Percentiles rank a stretch among this genome's conserved stretches.
Evolutionary conservation across 2,888 invertebrate species (phyloP).

Genomic region (Meteorus cinctellus): DNA sequence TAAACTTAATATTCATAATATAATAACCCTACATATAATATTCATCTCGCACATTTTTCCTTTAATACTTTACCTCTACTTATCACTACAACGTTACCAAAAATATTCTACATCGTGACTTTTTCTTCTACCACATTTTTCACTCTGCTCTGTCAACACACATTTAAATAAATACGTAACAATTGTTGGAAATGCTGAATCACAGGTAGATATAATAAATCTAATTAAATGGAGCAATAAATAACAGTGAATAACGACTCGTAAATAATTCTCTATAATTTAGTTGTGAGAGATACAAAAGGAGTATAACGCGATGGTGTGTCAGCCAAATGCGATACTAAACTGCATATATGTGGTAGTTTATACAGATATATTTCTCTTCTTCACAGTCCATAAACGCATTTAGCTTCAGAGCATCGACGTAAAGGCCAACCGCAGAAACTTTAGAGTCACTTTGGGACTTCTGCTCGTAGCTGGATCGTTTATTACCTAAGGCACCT

Average conservation of each 20-base stretch:
- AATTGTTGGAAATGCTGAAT: neutral
- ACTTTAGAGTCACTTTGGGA: slow-evolving; percentile 51
- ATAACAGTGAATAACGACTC: neutral
- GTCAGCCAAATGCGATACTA: slow-evolving; percentile 1
- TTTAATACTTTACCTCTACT: neutral
- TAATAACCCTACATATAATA: slow-evolving; percentile 49
- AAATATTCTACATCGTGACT: neutral
- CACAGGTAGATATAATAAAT: neutral
- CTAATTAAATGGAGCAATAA: neutral
- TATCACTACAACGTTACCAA: too few species aligned
- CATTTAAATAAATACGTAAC: neutral
- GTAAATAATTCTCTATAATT: slow-evolving; percentile 1
- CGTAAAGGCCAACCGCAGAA: slow-evolving; percentile 47
- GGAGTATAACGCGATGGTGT: neutral
- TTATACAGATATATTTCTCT: slow-evolving; percentile 18
- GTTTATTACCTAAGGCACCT: slow-evolving; percentile 48
- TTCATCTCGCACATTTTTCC: slow-evolving; percentile 32
- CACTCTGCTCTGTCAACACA: neutral
- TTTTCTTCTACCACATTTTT: neutral
- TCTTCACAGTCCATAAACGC: slow-evolving; percentile 15
- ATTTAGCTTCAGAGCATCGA: slow-evolving; percentile 40
- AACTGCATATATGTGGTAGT: slow-evolving; percentile 8
- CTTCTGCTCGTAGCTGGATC: slow-evolving; percentile 39
- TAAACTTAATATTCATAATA: slow-evolving; percentile 61
- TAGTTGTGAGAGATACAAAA: neutral